Evolutionary conservation across 1,140 invertebrate genomes (phyloP).

Genomic region (Drosophila sturtevanti): DNA sequence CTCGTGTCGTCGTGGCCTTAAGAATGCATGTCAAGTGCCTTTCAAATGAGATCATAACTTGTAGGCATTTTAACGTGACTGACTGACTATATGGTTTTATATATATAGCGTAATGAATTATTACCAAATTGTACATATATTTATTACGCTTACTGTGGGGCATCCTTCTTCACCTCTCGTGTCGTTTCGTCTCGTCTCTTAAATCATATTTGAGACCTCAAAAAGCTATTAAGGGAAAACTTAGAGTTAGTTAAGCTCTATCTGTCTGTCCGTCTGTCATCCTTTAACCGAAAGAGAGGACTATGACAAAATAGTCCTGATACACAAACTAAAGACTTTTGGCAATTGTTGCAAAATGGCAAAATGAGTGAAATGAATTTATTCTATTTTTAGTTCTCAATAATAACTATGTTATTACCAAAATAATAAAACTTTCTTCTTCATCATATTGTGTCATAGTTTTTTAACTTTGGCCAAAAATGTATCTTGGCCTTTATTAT

Average conservation of each 20-base stretch:
- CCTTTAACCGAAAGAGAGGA: too few species aligned
- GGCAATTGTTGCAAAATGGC: too few species aligned
- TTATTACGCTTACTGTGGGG: neutral
- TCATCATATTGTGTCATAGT: constrained; percentile 1
- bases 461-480: constrained; percentile 2
- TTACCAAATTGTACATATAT: constrained; percentile 1
- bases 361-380: neutral
- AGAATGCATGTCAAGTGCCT: neutral
- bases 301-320: too few species aligned
- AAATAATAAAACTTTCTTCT: neutral
- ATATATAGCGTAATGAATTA: neutral
- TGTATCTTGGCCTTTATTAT: neutral
- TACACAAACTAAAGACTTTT: too few species aligned
- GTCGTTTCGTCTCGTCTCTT: neutral
- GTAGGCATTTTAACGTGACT: constrained; percentile 1
- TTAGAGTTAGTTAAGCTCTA: neutral
- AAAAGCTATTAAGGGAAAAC: constrained; percentile 6
- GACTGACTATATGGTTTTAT: neutral
- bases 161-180: too few species aligned
- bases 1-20: too few species aligned
- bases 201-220: constrained; percentile 1
- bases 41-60: constrained; percentile 5
- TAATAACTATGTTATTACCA: neutral
- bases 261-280: too few species aligned
- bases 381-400: neutral